Base-by-base conservation (phyloP, 2,888 invertebrate species). In the Drosophila neutralis region DNA sequence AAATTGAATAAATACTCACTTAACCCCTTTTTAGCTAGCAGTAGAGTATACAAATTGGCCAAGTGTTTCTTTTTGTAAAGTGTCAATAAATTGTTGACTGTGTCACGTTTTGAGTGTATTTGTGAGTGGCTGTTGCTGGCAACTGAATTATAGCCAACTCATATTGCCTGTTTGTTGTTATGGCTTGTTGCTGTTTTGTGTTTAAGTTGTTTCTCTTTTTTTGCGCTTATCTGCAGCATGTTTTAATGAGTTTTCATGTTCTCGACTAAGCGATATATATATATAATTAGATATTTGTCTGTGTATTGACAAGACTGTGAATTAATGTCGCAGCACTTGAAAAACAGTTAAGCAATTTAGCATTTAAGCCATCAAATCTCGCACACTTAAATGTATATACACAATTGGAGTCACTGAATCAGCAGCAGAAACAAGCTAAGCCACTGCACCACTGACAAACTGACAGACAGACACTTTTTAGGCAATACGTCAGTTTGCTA, bases 401-500 rank as follows among this genome's bases (percentile, higher is more conserved):
- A 24, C 52, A 71, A 78, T 64, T 64, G 33, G 52, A 77, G 78
- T 64, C 67, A 81, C 8, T 42, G 61, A 62, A 71, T 61, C 72
- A 40, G 45, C 40, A 42, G 58, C 71, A 70, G 54, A 24, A 24
- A 45, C 24, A 8, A 53, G 57, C 63, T 57, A 64, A 42, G n/a
- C 36, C 53, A 36, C 63, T 2, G 24, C 49, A 49, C 56, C 63
- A 18, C 63, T 29, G 35, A 56, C 62, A 53, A 48, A 40, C 21
- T 11, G 33, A 45, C 53, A 51, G 53, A 49, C 21, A 52, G 58
- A 49, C 21, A 38, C 4, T 24, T 7, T 24, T 45, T 24, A 56
- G 77, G 66, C 87, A 81, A 83, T 89, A 71, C 87, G 69, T 83
- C 83, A 83, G 84, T 84, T 89, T 85, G 84, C 80, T 82, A 89